Evolutionary conservation across 2,888 invertebrate species (phyloP).

Genomic region (Phaedon cochleariae): DNA sequence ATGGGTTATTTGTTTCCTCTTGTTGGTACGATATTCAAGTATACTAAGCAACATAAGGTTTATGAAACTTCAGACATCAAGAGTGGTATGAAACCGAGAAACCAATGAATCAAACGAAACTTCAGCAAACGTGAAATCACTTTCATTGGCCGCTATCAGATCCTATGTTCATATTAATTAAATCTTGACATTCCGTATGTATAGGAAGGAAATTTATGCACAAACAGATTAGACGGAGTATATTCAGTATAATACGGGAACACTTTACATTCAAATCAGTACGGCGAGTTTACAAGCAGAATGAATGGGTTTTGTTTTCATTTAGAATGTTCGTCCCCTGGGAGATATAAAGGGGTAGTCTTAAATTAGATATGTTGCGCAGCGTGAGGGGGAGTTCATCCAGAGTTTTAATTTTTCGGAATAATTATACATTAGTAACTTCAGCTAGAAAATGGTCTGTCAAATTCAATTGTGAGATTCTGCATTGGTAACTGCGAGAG

Average conservation of each 20-base stretch:
- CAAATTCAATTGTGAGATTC: too few species aligned
- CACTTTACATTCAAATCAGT: conserved; percentile 37
- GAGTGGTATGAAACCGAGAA: too few species aligned
- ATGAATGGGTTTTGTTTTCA: conserved; percentile 56
- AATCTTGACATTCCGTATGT: conserved; percentile 22
- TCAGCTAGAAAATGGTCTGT: neutral
- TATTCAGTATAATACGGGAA: conserved; percentile 34
- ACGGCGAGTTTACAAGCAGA: conserved; percentile 27
- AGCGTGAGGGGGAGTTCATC: conserved; percentile 23
- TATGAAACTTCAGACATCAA: too few species aligned
- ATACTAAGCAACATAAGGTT: too few species aligned
- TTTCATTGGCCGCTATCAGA: too few species aligned
- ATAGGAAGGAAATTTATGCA: conserved; percentile 37
- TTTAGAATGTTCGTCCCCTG: conserved; percentile 50
- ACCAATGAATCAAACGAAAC: too few species aligned
- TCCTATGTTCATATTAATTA: conserved; percentile 33
- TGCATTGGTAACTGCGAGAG: too few species aligned
- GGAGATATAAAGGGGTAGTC: conserved; percentile 52
- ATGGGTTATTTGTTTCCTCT: too few species aligned
- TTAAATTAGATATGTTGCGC: conserved; percentile 45
- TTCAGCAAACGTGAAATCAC: too few species aligned
- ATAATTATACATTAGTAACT: neutral
- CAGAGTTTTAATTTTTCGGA: conserved; percentile 12
- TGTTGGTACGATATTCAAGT: too few species aligned
- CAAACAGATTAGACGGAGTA: conserved; percentile 39